Evolutionary conservation across 2,797 vertebrate genomes (phyloP).

Genomic region (Amazona ochrocephala): DNA sequence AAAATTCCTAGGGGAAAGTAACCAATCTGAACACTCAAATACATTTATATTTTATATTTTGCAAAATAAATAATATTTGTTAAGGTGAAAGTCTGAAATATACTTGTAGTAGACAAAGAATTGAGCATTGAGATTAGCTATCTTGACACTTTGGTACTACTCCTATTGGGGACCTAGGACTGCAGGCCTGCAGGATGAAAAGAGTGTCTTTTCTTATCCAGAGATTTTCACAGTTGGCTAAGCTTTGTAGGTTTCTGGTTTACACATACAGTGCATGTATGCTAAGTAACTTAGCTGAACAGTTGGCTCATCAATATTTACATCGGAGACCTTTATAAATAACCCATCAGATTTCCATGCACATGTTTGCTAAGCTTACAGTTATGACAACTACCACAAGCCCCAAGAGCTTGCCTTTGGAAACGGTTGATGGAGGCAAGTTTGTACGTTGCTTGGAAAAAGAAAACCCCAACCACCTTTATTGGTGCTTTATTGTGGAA

Average conservation of each 20-base stretch:
- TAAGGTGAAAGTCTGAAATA: not conserved
- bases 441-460: not conserved
- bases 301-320: conserved; percentile 59
- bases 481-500: not conserved
- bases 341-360: conserved; percentile 11
- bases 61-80: not conserved
- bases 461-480: not conserved
- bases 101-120: not conserved
- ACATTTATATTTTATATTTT: not conserved
- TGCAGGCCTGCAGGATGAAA: not conserved
- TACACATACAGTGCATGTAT: not conserved
- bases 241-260: conserved; percentile 8
- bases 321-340: conserved; percentile 42
- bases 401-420: not conserved
- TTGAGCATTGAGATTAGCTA: not conserved
- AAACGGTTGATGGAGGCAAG: not conserved
- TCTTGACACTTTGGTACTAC: not conserved
- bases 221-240: not conserved
- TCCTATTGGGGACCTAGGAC: not conserved
- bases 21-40: not conserved
- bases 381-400: not conserved
- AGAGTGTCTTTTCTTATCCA: not conserved
- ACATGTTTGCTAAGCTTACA: not conserved
- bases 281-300: not conserved
- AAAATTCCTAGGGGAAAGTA: not conserved